Evolutionary conservation across 2,113 vertebrate species (phyloP).

Genomic region (Leucosticte australis): DNA sequence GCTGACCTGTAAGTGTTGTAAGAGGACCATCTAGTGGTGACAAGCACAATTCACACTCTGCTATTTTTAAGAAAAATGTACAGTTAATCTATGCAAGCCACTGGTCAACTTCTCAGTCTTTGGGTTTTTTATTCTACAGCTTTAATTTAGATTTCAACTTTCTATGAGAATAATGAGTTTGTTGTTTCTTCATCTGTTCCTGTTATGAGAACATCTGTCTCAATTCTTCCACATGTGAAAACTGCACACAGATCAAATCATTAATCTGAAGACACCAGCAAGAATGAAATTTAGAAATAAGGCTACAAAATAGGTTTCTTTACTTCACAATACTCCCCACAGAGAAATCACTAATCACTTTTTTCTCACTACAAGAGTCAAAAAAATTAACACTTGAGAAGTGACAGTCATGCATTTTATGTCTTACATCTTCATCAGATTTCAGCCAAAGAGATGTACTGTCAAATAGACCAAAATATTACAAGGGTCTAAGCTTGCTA

Average conservation of each 20-base stretch:
- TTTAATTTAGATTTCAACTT: neutral
- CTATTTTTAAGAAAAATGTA: neutral
- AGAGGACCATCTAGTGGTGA: conserved; percentile 53
- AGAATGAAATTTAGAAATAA: neutral
- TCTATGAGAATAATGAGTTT: neutral
- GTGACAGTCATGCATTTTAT: neutral
- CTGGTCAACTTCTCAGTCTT: neutral
- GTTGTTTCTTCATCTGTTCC: neutral
- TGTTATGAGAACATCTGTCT: neutral
- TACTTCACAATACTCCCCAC: neutral
- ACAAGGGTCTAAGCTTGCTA: neutral
- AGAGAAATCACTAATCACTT: neutral
- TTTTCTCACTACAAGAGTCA: neutral
- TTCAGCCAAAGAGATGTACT: neutral
- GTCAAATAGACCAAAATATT: neutral
- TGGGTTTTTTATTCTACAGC: neutral
- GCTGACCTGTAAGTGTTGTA: neutral
- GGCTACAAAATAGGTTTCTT: neutral
- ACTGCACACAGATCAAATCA: neutral
- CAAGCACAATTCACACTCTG: neutral
- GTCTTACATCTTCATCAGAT: neutral
- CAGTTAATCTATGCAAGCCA: neutral
- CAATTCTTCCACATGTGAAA: neutral
- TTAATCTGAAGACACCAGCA: neutral
- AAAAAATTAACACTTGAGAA: neutral